These are phyloP conservation scores for Chromis chromis DNA, from an alignment of 2,797 vertebrate genomes.

Conservation along the genomic window DNA sequence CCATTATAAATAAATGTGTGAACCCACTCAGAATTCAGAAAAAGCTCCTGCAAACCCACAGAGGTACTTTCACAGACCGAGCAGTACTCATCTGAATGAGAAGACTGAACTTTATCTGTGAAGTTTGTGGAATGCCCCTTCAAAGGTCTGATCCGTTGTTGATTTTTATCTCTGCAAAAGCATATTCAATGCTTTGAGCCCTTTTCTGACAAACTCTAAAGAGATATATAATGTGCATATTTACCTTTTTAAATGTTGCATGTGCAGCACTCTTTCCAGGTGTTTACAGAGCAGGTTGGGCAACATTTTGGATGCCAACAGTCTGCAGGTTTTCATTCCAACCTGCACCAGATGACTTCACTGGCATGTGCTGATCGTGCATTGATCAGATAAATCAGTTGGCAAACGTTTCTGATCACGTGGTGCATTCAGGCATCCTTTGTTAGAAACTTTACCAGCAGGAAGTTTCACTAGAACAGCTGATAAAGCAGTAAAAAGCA, in stretches of 20 bases:
- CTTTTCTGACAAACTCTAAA: too few relatives aligned
- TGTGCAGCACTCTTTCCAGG: not conserved
- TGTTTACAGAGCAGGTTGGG: slow-evolving; percentile 24
- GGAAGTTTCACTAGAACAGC: slow-evolving; percentile 16
- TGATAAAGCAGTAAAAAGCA: not conserved
- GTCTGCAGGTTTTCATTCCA: slow-evolving; percentile 41
- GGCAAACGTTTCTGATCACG: slow-evolving; percentile 8
- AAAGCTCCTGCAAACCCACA: too few relatives aligned
- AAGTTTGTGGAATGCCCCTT: not conserved
- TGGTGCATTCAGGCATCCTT: slow-evolving; percentile 1
- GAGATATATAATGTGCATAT: too few relatives aligned
- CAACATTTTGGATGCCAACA: slow-evolving; percentile 28
- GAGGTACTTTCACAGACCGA: not conserved
- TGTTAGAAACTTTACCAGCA: slow-evolving; percentile 18
- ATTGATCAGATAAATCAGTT: slow-evolving; percentile 41
- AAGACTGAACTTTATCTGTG: too few relatives aligned
- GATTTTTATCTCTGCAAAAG: not conserved
- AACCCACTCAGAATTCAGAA: not conserved
- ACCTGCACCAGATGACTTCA: slow-evolving; percentile 11
- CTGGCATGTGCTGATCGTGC: not conserved
- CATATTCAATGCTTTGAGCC: too few relatives aligned
- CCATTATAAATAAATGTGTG: not conserved
- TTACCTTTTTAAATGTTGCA: not conserved
- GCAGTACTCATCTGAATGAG: not conserved
- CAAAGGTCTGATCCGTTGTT: not conserved